A percentile compares a stretch with the other conserved stretches of the same genome.
Evolutionary conservation across 2,113 vertebrate genomes (phyloP).

Genomic region (Corythornis vintsioides): DNA sequence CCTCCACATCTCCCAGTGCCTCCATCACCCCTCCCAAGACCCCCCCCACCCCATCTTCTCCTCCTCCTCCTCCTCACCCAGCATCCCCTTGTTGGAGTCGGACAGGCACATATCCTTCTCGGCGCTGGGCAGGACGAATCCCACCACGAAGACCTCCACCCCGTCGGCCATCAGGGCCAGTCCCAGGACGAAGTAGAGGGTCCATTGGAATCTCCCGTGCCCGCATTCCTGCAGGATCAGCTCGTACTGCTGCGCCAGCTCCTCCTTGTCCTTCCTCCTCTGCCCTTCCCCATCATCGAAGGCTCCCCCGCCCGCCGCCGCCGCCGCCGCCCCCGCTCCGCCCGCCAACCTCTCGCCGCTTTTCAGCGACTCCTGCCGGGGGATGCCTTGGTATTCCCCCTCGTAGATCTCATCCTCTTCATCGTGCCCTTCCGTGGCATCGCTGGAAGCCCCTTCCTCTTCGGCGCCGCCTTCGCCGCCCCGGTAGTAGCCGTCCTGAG

Average conservation of each 20-base stretch:
- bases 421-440: conserved; percentile 95
- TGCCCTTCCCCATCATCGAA: conserved; percentile 79
- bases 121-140: conserved; percentile 94
- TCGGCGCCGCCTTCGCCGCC: conserved; percentile 80
- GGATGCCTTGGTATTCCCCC: conserved; percentile 97
- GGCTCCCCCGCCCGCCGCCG: conserved; percentile 43
- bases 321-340: not conserved
- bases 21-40: not conserved
- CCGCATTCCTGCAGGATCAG: conserved; percentile 95
- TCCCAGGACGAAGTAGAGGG: conserved; percentile 94
- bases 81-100: conserved; percentile 98
- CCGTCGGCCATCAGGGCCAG: conserved; percentile 96
- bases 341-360: conserved; percentile 44
- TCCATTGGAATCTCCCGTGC: conserved; percentile 97
- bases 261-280: conserved; percentile 88
- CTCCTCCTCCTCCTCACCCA: conserved; percentile 82
- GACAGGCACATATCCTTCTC: conserved; percentile 99
- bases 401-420: conserved; percentile 98
- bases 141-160: conserved; percentile 96
- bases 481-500: conserved; percentile 80
- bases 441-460: conserved; percentile 90
- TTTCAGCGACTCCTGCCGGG: conserved; percentile 86
- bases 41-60: not conserved
- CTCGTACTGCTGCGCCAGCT: conserved; percentile 95
- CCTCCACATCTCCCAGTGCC: no score